Base-by-base conservation (phyloP, 1,140 invertebrate species). In the Ceratosolen solmsi region DNA sequence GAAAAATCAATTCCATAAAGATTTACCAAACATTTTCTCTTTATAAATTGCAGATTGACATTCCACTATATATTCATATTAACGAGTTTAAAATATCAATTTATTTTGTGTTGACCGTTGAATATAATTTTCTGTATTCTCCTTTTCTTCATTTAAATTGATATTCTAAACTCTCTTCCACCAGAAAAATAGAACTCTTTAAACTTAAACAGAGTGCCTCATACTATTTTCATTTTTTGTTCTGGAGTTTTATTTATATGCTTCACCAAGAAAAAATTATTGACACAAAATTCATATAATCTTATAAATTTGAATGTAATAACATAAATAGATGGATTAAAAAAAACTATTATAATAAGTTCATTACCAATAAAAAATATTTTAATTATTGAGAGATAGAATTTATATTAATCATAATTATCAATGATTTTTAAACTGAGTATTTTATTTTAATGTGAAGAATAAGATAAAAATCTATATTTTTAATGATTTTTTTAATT, bases 181-280 rank as follows among this genome's bases (percentile, higher is more conserved):
- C 79, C 88, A 90, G 87, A 91, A 91, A 91, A 91, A 91, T 91
- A 90, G 89, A 91, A 91, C 88, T 90, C 87, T 89, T 87, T 86
- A 91, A 91, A 91, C 89, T 89, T 91, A 88, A 91, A 89, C 86
- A 89, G n/a, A 90, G 85, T 86, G 82, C 65, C 58, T 73, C 58
- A 20, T 70, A 9, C 22, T 27, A 38, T 51, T 41, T 71, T 25
- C 22, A 51, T 70, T 36, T 11, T 46, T n/a, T 46, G 68, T 49
- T 56, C 1, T 27, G 51, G 54, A 20, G n/a, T n/a, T 30, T 11
- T 11, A 79, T 71, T 63, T 27, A 2, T 20, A n/a, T 73, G 4
- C 27, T 51, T 76, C 38, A 38, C 25, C 33, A 56, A 76, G 63
- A 58, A 76, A 65, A 75, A 76, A 80, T 51, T 80, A 71, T 72